Evolutionary conservation across 2,888 invertebrate species (phyloP), one percentile per base, ranked within the genome.

Genomic region (Cataglyphis cursor): DNA sequence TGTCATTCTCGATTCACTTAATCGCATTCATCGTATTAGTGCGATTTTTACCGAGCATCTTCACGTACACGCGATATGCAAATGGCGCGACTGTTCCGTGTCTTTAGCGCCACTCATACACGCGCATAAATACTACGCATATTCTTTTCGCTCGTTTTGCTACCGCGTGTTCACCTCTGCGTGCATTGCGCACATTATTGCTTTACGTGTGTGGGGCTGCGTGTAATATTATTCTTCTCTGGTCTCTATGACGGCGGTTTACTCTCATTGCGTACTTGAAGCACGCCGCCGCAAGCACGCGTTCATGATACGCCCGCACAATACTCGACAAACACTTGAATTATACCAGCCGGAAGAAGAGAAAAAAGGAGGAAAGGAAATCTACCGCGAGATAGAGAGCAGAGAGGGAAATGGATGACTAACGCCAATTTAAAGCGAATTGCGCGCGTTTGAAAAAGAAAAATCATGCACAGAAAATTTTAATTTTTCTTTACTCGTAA

Each of bases 1-100:
- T 88, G 87, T 90, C 89, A 84, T 85, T 90, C 88, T 86, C 88
- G 86, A 90, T 91, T 89, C 91, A 87, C 84, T 90, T 91, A 91
- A 81, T 72, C 75, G 75, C 82, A 75, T 81, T 64, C 82, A 61
- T 61, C 78, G 81, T 61, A 61, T 73, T 35, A 35, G 62, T 31
- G 59, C 48, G n/a, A 68, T 70, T 44, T 59, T 44, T 51, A 28
- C 24, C 24, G 24, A 44, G 57, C 24, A 57, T 64, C 57, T 68
- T 78, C 76, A 68, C 28, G 28, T 44, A 44, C 10, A 18, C 12
- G 31, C 51, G n/a, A 41, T 28, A 38, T 66, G 76, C 54, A 41
- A 76, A 54, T 38, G 75, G 0, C 35, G 18, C 54, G n/a, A 75
- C 41, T 57, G 57, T 31, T 65, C 57, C 15, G 28, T 54, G n/a